Percentiles rank a stretch among this genome's conserved stretches.
phyloP scores from a whole-genome alignment of 2,888 invertebrate genomes.

The Pycnomerus fuliginosus region DNA sequence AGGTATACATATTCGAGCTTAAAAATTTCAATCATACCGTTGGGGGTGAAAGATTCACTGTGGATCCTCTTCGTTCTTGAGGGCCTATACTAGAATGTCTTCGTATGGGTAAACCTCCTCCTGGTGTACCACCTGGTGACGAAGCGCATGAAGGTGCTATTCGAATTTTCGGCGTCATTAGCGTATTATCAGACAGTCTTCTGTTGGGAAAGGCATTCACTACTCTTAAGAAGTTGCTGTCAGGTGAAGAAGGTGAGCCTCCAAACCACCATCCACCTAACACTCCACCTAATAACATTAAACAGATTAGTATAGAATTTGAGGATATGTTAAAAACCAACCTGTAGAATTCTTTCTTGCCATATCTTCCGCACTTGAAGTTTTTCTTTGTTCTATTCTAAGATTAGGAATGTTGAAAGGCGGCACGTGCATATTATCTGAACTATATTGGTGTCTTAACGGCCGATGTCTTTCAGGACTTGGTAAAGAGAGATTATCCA shows the following conservation, averaged over 20 bases:
- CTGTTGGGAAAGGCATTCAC: conserved; percentile 79
- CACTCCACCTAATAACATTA: conserved; percentile 54
- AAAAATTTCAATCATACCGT: conserved; percentile 75
- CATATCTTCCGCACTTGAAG: conserved; percentile 90
- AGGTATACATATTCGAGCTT: too few species aligned
- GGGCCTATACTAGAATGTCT: conserved; percentile 91
- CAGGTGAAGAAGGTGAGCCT: conserved; percentile 79
- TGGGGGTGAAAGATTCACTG: conserved; percentile 83
- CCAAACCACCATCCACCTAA: conserved; percentile 83
- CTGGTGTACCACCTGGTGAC: conserved; percentile 71
- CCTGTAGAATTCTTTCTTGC: conserved; percentile 83
- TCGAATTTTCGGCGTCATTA: conserved; percentile 87
- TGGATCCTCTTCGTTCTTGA: conserved; percentile 81
- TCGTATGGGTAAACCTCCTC: conserved; percentile 77
- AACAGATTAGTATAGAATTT: conserved; percentile 45
- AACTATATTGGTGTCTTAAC: conserved; percentile 78
- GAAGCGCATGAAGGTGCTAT: conserved; percentile 88
- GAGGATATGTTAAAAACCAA: conserved; percentile 38
- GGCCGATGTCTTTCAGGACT: conserved; percentile 76
- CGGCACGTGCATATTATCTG: conserved; percentile 81
- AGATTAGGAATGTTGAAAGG: conserved; percentile 88
- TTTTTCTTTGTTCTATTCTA: conserved; percentile 82
- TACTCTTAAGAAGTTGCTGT: conserved; percentile 84
- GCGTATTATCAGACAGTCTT: conserved; percentile 86
- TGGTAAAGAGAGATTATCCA: conserved; percentile 74